Percentiles rank a stretch among this genome's conserved stretches.
Conservation (phyloP, 2,888 invertebrate genomes). For the Cheilosia urbana region DNA sequence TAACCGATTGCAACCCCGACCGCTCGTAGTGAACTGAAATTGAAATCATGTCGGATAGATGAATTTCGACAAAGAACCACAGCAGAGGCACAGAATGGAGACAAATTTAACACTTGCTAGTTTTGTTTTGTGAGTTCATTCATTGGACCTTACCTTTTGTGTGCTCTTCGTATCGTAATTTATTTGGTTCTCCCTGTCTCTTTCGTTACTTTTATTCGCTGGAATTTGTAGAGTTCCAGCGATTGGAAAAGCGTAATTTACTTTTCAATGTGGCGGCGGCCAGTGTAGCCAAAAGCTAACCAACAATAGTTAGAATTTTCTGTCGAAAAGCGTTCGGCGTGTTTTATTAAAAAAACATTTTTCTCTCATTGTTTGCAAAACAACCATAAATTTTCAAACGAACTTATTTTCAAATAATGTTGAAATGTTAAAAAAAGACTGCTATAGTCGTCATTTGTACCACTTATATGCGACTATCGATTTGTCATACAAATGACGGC, state of each 20-base stretch:
- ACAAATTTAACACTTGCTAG: neutral
- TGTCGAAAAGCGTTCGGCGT: too few species aligned
- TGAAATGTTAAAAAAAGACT: too few species aligned
- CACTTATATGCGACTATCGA: too few species aligned
- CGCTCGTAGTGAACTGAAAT: conserved; percentile 60
- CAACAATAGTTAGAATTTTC: too few species aligned
- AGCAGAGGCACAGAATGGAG: neutral
- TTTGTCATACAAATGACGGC: too few species aligned
- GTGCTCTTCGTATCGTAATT: too few species aligned
- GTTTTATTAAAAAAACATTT: too few species aligned
- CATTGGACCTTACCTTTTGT: neutral
- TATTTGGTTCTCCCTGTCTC: neutral
- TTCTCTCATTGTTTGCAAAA: too few species aligned
- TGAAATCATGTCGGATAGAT: conserved; percentile 12
- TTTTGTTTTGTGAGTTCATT: neutral
- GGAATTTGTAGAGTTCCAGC: conserved; percentile 10
- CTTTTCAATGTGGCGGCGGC: neutral
- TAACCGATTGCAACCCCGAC: conserved; percentile 39
- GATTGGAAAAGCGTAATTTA: neutral
- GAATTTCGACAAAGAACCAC: conserved; percentile 23
- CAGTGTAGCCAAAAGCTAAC: neutral
- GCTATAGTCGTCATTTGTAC: too few species aligned
- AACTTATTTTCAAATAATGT: too few species aligned
- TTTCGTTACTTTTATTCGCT: too few species aligned
- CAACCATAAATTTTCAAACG: too few species aligned